phyloP scores from a whole-genome alignment of 2,113 vertebrate genomes.

The Crotalus viridis region DNA sequence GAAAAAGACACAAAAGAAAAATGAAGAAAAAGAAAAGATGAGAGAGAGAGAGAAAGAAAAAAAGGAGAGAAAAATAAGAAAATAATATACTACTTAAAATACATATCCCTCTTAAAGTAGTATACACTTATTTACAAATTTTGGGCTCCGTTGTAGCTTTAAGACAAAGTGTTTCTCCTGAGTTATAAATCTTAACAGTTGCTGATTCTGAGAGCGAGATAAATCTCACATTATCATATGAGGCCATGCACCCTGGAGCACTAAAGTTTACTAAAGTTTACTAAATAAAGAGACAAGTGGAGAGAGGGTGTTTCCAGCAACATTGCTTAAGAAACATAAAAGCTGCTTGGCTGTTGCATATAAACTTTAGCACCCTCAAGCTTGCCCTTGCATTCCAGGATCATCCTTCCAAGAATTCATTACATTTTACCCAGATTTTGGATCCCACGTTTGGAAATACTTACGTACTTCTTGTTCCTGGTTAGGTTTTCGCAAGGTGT shows the following conservation, averaged over 20 bases:
- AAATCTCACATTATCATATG: background rate
- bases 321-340: background rate
- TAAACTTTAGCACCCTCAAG: background rate
- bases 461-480: slow-evolving; percentile 69
- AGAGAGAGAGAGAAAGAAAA: too few species aligned
- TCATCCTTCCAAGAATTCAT: slow-evolving; percentile 39
- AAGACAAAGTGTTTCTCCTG: background rate
- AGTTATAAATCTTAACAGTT: too few species aligned
- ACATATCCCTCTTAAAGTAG: too few species aligned
- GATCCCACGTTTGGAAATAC: slow-evolving; percentile 52
- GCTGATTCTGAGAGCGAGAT: background rate
- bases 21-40: too few species aligned
- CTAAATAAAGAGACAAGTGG: background rate
- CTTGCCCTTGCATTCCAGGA: slow-evolving; percentile 27
- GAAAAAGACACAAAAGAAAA: too few species aligned
- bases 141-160: too few species aligned
- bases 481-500: slow-evolving; percentile 59
- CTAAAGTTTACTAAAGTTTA: slow-evolving; percentile 25
- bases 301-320: background rate
- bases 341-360: background rate
- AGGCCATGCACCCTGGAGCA: background rate
- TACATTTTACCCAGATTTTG: slow-evolving; percentile 54
- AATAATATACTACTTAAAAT: too few species aligned
- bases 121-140: background rate
- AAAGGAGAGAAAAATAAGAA: too few species aligned